Conservation (phyloP, 53 echinoderm and acorn worm genomes). For the Temnopleurus reevesii region DNA sequence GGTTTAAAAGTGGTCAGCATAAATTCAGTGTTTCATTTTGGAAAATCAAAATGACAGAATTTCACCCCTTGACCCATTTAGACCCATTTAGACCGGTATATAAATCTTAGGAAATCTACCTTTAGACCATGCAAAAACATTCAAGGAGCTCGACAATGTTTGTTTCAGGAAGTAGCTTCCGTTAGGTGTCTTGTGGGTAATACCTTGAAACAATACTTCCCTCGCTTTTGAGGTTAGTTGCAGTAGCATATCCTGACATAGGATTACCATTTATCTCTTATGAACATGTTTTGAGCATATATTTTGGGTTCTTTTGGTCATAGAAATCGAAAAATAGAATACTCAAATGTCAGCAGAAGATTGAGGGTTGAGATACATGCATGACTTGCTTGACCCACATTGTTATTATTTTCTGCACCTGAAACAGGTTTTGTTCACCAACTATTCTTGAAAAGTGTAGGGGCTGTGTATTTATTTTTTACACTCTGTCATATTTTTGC, state of each 20-base stretch:
- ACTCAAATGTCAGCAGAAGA: not conserved
- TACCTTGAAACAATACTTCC: slow-evolving; percentile 2
- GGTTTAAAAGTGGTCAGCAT: too few relatives aligned
- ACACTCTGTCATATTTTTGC: too few relatives aligned
- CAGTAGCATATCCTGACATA: not conserved
- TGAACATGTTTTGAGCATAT: not conserved
- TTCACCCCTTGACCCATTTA: too few relatives aligned
- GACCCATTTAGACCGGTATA: too few relatives aligned
- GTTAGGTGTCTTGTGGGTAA: slow-evolving; percentile 33
- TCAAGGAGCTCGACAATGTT: not conserved
- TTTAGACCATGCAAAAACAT: not conserved
- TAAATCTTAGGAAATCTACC: slow-evolving; percentile 17
- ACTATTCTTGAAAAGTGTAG: too few relatives aligned
- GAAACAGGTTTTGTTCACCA: too few relatives aligned
- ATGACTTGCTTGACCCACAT: too few relatives aligned
- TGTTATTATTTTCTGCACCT: too few relatives aligned
- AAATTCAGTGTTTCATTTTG: too few relatives aligned
- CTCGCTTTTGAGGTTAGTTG: not conserved
- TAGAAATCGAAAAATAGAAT: not conserved
- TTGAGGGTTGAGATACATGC: not conserved
- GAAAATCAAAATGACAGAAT: too few relatives aligned
- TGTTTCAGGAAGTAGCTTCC: not conserved
- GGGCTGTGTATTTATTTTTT: too few relatives aligned
- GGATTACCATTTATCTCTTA: not conserved
- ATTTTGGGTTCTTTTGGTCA: not conserved